Evolutionary conservation across 1,140 invertebrate species (phyloP).

Genomic region (Drosophila sucinea): DNA sequence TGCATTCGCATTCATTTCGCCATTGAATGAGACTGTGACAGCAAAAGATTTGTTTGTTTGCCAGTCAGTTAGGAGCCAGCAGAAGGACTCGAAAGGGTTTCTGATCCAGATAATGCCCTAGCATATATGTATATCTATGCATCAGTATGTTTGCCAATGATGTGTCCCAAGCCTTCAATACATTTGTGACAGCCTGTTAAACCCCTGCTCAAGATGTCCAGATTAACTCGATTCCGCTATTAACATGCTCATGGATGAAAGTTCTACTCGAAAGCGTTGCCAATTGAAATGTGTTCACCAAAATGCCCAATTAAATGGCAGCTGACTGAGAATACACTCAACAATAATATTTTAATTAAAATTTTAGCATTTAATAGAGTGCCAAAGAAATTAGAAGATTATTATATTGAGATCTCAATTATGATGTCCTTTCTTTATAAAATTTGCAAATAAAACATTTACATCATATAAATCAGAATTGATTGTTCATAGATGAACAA

Average conservation of each 20-base stretch:
- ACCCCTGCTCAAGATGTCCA: constrained; percentile 6
- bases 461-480: too few relatives aligned
- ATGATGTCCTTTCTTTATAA: too few relatives aligned
- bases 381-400: too few relatives aligned
- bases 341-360: too few relatives aligned
- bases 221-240: constrained; percentile 14
- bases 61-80: constrained; percentile 3
- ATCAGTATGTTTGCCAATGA: constrained; percentile 39
- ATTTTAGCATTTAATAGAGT: too few relatives aligned
- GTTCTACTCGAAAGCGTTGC: constrained; percentile 6
- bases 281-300: constrained; percentile 20
- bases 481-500: too few relatives aligned
- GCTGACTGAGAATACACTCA: too few relatives aligned
- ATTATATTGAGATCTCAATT: too few relatives aligned
- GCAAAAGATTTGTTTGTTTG: constrained; percentile 71
- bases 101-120: constrained; percentile 26
- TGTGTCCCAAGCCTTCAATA: constrained; percentile 43
- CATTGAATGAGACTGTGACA: constrained; percentile 67
- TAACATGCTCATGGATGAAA: constrained; percentile 46
- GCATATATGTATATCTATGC: constrained; percentile 1
- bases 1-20: constrained; percentile 39
- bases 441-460: too few relatives aligned
- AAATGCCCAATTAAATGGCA: neutral
- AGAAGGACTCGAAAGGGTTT: constrained; percentile 50
- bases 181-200: constrained; percentile 45